Conservation (phyloP, 2,113 vertebrate species). For the Leptocoma aspasia region DNA sequence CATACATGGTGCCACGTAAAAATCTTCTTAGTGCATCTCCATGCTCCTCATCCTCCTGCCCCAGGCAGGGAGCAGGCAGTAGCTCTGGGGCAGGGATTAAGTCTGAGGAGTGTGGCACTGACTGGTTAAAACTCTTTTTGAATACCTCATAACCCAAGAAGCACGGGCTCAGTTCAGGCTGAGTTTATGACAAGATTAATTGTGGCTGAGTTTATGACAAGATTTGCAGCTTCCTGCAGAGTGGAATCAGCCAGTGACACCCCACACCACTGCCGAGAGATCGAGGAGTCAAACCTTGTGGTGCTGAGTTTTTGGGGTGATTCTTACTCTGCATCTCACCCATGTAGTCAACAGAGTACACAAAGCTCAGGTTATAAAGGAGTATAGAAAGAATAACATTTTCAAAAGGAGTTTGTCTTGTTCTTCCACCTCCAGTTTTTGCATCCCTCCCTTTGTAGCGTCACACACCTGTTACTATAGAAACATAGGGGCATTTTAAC, state of each 20-base stretch:
- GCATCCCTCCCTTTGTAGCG: neutral
- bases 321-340: neutral
- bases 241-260: neutral
- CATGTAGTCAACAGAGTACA: neutral
- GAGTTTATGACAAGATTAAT: neutral
- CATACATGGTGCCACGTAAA: neutral
- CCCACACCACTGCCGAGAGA: neutral
- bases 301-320: neutral
- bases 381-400: neutral
- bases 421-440: neutral
- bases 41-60: neutral
- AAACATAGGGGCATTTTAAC: neutral
- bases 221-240: neutral
- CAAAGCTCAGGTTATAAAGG: neutral
- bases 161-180: neutral
- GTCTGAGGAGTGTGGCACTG: neutral
- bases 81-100: neutral
- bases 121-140: neutral
- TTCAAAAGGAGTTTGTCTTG: neutral
- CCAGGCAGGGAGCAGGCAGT: neutral
- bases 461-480: neutral
- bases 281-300: neutral
- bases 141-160: neutral
- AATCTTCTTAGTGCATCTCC: neutral
- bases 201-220: neutral